These are phyloP conservation scores for Triplophysa dalaica DNA, from an alignment of 2,113 vertebrate species.

Conservation along the genomic window DNA sequence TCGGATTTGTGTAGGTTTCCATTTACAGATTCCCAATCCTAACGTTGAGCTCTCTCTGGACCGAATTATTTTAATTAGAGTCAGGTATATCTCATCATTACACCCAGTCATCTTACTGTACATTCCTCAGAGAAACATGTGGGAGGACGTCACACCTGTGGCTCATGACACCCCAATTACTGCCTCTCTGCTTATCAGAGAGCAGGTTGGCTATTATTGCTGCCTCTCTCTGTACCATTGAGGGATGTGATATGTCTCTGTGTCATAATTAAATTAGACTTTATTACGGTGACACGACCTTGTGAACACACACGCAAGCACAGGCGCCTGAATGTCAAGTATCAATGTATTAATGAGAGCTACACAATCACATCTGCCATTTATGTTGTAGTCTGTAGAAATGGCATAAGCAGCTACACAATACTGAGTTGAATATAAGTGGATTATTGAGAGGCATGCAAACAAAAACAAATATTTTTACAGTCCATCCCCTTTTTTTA, in stretches of 20 bases:
- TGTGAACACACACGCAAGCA: conserved; percentile 14
- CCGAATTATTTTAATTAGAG: conserved; percentile 40
- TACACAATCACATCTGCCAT: conserved; percentile 18
- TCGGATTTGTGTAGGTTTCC: conserved; percentile 5
- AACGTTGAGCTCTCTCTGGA: background rate
- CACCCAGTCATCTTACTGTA: background rate
- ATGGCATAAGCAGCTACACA: background rate
- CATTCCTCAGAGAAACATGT: conserved; percentile 24
- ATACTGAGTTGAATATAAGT: no score
- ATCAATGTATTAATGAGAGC: conserved; percentile 31
- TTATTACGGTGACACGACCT: conserved; percentile 39
- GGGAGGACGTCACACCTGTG: conserved; percentile 50
- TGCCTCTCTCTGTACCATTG: conserved; percentile 22
- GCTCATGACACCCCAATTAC: conserved; percentile 38
- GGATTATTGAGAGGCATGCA: no score
- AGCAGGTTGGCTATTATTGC: conserved; percentile 22
- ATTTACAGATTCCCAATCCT: background rate
- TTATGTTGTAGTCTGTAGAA: background rate
- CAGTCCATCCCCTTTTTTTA: no score
- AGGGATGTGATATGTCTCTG: conserved; percentile 8
- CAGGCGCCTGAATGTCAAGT: conserved; percentile 33
- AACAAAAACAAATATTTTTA: no score
- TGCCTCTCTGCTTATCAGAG: conserved; percentile 39
- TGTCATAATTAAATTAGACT: conserved; percentile 52
- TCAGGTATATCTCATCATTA: conserved; percentile 27